Percentiles rank a stretch among this genome's conserved stretches.
Conservation (phyloP, 1,140 invertebrate genomes). For the Leptinotarsa texana region DNA sequence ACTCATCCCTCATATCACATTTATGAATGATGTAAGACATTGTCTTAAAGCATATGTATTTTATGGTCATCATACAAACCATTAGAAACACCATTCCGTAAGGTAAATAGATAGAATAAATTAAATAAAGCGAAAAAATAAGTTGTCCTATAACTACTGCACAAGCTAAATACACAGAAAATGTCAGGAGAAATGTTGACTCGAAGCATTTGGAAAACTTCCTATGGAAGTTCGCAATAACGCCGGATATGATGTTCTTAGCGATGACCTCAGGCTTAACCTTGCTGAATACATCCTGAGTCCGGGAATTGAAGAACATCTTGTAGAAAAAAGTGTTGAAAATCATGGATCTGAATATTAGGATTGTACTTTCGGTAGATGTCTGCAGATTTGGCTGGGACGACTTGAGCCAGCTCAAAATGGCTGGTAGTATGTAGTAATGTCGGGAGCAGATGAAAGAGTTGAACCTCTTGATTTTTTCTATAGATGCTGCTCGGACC, state of each 20-base stretch:
- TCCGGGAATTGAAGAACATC: not conserved
- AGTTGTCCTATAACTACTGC: not conserved
- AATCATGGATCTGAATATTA: conserved; percentile 43
- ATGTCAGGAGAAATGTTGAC: conserved; percentile 5
- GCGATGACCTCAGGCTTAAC: not conserved
- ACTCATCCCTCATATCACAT: not conserved
- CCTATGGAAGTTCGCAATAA: conserved; percentile 13
- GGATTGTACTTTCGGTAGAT: conserved; percentile 42
- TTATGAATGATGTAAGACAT: not conserved
- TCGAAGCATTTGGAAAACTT: conserved; percentile 22
- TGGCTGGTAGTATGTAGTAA: conserved; percentile 47
- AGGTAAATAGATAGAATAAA: conserved; percentile 9
- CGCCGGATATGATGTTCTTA: not conserved
- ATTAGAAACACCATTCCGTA: conserved; percentile 13
- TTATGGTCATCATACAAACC: conserved; percentile 10
- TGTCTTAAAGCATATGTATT: conserved; percentile 16
- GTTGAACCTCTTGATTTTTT: conserved; percentile 49
- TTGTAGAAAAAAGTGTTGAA: conserved; percentile 28
- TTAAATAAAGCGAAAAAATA: conserved; percentile 16
- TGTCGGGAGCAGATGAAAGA: conserved; percentile 51
- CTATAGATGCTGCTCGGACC: conserved; percentile 44
- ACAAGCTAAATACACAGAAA: conserved; percentile 10
- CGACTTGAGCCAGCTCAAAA: conserved; percentile 46
- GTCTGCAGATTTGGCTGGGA: conserved; percentile 42
- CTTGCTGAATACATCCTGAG: not conserved